These are phyloP conservation scores for Scotopteryx bipunctaria DNA, from an alignment of 2,888 invertebrate genomes.

Conservation along the genomic window DNA sequence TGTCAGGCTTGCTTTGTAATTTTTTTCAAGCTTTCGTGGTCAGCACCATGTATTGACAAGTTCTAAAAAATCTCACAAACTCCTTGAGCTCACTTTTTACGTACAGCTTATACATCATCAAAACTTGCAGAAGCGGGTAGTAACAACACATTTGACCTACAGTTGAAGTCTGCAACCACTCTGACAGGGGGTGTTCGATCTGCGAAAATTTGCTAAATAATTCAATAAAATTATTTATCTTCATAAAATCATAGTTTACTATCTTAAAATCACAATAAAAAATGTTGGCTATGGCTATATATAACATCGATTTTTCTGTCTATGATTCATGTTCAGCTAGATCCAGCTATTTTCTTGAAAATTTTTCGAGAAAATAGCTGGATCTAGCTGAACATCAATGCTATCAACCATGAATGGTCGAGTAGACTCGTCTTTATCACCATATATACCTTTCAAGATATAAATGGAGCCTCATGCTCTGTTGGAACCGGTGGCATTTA, in stretches of 20 bases:
- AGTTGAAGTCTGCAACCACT: slow-evolving; percentile 54
- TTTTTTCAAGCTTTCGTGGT: too few species aligned
- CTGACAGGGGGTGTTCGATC: slow-evolving; percentile 62
- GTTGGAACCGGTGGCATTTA: neutral
- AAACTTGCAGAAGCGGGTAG: slow-evolving; percentile 28
- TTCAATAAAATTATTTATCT: slow-evolving; percentile 27
- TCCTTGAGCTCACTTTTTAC: neutral
- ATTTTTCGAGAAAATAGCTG: neutral
- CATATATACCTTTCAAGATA: neutral
- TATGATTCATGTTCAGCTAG: too few species aligned
- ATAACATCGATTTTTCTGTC: too few species aligned
- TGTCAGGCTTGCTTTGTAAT: too few species aligned
- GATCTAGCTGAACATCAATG: too few species aligned
- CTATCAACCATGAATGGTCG: neutral
- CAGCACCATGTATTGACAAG: too few species aligned
- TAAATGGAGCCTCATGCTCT: slow-evolving; percentile 4
- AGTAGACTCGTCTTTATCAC: slow-evolving; percentile 1
- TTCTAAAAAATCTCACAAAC: neutral
- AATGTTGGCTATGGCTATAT: too few species aligned
- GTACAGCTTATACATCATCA: slow-evolving; percentile 12
- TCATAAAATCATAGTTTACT: neutral
- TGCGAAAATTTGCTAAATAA: slow-evolving; percentile 55
- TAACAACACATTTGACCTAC: slow-evolving; percentile 56
- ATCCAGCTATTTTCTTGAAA: neutral
- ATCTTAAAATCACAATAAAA: too few species aligned